phyloP scores from a whole-genome alignment of 1,140 invertebrate species.

The Hypothenemus hampei region DNA sequence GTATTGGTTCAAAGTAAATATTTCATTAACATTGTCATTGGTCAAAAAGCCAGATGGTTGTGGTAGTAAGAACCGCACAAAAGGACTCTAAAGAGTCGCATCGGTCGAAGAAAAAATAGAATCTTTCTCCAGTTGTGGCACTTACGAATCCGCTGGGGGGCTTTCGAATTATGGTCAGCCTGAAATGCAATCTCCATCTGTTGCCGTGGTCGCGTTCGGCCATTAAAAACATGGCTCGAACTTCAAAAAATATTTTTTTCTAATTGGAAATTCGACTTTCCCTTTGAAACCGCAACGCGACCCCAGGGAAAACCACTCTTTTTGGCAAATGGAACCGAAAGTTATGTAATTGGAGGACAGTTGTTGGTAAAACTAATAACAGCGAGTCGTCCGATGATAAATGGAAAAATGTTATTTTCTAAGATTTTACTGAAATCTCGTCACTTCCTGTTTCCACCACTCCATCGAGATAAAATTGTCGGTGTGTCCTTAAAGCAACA shows the following conservation, averaged over 20 bases:
- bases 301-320: not conserved
- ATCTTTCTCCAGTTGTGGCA: not conserved
- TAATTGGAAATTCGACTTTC: not conserved
- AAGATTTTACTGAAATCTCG: too few relatives aligned
- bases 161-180: slow-evolving; percentile 11
- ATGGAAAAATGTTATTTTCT: too few relatives aligned
- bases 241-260: not conserved
- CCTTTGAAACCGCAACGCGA: not conserved
- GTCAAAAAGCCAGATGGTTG: not conserved
- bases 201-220: slow-evolving; percentile 1
- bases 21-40: not conserved
- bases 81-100: not conserved
- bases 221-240: slow-evolving; percentile 2
- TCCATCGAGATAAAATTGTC: too few relatives aligned
- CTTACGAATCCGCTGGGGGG: slow-evolving; percentile 1
- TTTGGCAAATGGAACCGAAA: too few relatives aligned
- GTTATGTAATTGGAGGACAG: too few relatives aligned
- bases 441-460: too few relatives aligned
- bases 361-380: too few relatives aligned
- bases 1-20: not conserved
- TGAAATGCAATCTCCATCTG: slow-evolving; percentile 6
- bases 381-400: too few relatives aligned
- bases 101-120: not conserved
- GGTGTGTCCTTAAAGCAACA: too few relatives aligned
- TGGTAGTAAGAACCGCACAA: not conserved